Evolutionary conservation across 2,797 vertebrate species (phyloP).

Genomic region (Poeciliopsis presidionis): DNA sequence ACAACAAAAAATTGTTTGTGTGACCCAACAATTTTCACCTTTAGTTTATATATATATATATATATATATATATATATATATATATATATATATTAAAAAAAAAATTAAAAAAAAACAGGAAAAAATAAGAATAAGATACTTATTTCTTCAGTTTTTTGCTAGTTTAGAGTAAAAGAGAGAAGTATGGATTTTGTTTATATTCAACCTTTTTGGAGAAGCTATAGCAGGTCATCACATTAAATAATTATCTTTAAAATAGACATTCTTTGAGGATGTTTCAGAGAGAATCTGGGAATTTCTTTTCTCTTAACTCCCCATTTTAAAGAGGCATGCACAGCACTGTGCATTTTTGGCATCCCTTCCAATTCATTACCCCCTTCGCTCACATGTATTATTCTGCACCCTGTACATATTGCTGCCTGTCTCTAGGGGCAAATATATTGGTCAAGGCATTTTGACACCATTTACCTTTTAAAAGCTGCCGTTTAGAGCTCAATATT

Average conservation of each 20-base stretch:
- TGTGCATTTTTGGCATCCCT: slow-evolving; percentile 72
- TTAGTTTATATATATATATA: too few species aligned
- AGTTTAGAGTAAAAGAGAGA: not conserved
- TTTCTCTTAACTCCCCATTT: slow-evolving; percentile 67
- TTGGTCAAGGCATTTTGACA: slow-evolving; percentile 81
- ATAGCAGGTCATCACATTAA: slow-evolving; percentile 19
- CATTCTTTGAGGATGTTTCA: slow-evolving; percentile 51
- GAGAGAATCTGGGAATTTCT: slow-evolving; percentile 45
- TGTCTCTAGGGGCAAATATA: slow-evolving; percentile 79
- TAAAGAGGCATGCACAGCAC: slow-evolving; percentile 55
- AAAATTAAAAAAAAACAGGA: not conserved
- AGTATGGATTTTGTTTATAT: not conserved
- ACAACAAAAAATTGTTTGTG: too few species aligned
- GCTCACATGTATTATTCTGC: slow-evolving; percentile 79
- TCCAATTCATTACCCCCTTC: slow-evolving; percentile 81
- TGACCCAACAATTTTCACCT: too few species aligned
- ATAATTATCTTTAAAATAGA: slow-evolving; percentile 42
- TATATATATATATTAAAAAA: not conserved
- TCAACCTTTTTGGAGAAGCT: slow-evolving; percentile 1
- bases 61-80: too few species aligned
- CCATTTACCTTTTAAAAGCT: slow-evolving; percentile 81
- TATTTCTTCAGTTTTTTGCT: not conserved
- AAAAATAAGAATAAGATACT: not conserved
- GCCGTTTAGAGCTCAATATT: slow-evolving; percentile 76
- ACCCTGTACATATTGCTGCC: slow-evolving; percentile 63